phyloP scores from a whole-genome alignment of 2,113 vertebrate species.

The Nannospalax galili region DNA sequence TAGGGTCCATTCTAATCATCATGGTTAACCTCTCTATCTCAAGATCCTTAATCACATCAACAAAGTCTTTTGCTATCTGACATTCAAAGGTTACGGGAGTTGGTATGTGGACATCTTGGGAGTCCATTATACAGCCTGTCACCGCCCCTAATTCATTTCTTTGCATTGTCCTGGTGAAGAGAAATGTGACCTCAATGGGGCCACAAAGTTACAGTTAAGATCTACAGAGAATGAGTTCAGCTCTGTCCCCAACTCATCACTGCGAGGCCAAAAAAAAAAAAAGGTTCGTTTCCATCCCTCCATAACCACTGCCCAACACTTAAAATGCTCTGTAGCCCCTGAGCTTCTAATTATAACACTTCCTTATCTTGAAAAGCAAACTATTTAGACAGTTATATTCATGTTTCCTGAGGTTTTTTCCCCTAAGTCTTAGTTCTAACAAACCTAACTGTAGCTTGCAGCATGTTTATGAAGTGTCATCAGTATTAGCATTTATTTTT shows the following conservation, averaged over 20 bases:
- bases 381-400: neutral
- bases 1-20: neutral
- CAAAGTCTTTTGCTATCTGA: neutral
- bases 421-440: slow-evolving; percentile 4
- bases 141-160: neutral
- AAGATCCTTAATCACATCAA: neutral
- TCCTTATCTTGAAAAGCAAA: slow-evolving; percentile 44
- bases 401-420: neutral
- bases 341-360: neutral
- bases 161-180: neutral
- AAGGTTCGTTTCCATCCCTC: neutral
- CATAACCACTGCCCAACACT: neutral
- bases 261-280: neutral
- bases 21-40: neutral
- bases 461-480: neutral
- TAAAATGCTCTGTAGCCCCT: slow-evolving; percentile 19
- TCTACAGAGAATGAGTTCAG: slow-evolving; percentile 4
- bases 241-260: neutral
- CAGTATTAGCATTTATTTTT: neutral
- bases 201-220: neutral
- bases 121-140: neutral
- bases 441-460: neutral
- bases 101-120: neutral
- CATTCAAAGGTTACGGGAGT: neutral
- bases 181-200: neutral